Base-by-base conservation (phyloP, 53 echinoderm and acorn worm genomes). In the Paracentrotus lividus region DNA sequence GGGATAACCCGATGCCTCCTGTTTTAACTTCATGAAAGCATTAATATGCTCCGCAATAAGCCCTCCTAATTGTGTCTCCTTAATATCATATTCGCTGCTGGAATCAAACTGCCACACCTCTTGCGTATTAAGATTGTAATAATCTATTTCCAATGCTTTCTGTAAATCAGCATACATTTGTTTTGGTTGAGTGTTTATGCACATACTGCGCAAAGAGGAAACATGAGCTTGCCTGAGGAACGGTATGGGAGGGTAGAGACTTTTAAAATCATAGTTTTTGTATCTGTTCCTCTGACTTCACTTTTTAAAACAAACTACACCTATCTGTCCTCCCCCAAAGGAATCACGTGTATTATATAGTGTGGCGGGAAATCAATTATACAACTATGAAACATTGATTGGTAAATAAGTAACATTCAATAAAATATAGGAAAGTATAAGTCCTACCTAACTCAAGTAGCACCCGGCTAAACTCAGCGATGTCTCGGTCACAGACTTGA, bases 181-280 rank as follows among this genome's bases (percentile, higher is more conserved):
- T 65, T 65, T 27, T 65, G 66, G 13, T 66, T 66, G 66, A 66
- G 66, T 5, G 66, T 31, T 27, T 66, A 7, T 66, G 66, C 66
- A 14, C 66, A 66, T 31, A 32, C 66, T 9, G 66, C 66, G 66
- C 66, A 66, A 32, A 66, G 66, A 29, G 66, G 66, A 32, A 66
- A 66, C 0, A 32, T 66, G 29, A 66, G 66, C 31, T 66, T 66
- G 32, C 5, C 29, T 0, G 66, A 66, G 66, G 66, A 66, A 27
- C 66, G 66, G 66, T 66, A 66, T 1, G 66, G 66, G 12, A 66
- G 69, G 69, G 31, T 69, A 69, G 4, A 69, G 69, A 69, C 69
- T 36, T 2, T 34, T 69, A 16, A 69, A 69, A 34, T 69, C 69
- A 6, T 34, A 34, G 4, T 69, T 36, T 18, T 15, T n/a, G 20